phyloP scores from a whole-genome alignment of 2,113 vertebrate species.

The Bubalus kerabau region DNA sequence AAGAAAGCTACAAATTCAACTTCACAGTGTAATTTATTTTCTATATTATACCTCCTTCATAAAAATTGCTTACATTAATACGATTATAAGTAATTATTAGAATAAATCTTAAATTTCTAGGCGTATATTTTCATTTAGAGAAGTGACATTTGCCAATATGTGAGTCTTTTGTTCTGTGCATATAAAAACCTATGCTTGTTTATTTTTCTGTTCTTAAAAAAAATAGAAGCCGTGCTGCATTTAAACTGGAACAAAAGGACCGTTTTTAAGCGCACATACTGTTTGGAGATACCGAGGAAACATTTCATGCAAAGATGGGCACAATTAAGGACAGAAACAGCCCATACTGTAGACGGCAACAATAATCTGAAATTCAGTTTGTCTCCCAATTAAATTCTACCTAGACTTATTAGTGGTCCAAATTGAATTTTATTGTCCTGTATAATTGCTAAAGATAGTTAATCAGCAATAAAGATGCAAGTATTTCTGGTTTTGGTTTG shows the following conservation, averaged over 20 bases:
- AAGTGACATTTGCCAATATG: not conserved
- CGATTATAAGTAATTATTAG: not conserved
- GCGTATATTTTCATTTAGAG: not conserved
- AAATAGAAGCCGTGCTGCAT: accelerated
- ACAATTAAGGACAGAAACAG: not conserved
- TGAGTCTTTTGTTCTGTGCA: not conserved
- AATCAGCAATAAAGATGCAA: not conserved
- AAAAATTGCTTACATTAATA: too few species aligned
- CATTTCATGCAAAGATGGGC: not conserved
- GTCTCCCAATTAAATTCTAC: not conserved
- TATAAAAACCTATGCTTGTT: not conserved
- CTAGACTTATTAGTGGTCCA: not conserved
- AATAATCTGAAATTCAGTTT: not conserved
- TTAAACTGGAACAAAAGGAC: not conserved
- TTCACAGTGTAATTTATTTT: too few species aligned
- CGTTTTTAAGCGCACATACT: accelerated
- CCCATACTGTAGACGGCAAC: accelerated
- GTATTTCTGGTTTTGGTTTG: not conserved
- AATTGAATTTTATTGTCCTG: not conserved
- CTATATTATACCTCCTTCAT: not conserved
- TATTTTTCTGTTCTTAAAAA: not conserved
- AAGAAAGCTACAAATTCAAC: not conserved
- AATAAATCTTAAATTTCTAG: not conserved
- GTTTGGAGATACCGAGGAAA: not conserved
- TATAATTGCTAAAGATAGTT: not conserved